These are phyloP conservation scores for Trinorchestia longiramus DNA, from an alignment of 1,140 invertebrate genomes.

Conservation along the genomic window DNA sequence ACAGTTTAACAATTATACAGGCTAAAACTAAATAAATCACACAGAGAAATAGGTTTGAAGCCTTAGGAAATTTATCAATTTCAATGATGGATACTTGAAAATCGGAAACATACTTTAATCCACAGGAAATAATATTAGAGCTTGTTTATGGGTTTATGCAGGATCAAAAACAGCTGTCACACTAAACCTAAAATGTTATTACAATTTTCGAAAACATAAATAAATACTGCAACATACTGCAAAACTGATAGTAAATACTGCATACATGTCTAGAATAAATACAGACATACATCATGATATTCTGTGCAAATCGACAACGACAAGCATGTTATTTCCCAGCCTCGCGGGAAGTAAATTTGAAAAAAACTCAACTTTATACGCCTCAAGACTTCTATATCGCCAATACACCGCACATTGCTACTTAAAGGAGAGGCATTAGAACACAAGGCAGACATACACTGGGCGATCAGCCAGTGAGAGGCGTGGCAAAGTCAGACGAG, in stretches of 20 bases:
- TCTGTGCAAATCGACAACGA: background rate
- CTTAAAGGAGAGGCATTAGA: background rate
- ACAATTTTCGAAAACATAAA: too few species aligned
- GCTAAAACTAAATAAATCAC: background rate
- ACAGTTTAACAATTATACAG: background rate
- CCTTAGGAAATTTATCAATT: too few species aligned
- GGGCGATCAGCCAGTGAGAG: too few species aligned
- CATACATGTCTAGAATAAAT: too few species aligned
- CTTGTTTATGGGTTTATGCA: background rate
- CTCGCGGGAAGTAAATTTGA: background rate
- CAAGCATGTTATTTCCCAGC: background rate
- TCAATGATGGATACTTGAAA: too few species aligned
- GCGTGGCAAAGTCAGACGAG: too few species aligned
- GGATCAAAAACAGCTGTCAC: background rate
- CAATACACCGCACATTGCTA: background rate
- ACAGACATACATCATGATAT: too few species aligned
- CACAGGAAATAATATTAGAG: too few species aligned
- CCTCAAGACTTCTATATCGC: background rate
- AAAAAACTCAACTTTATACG: background rate
- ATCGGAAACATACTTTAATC: too few species aligned
- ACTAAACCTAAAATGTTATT: too few species aligned
- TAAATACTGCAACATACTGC: too few species aligned
- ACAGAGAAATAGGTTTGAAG: background rate
- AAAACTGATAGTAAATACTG: too few species aligned
- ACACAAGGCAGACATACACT: background rate